phyloP scores from a whole-genome alignment of 92 coral and sea anemone genomes.

The Desmophyllum pertusum region DNA sequence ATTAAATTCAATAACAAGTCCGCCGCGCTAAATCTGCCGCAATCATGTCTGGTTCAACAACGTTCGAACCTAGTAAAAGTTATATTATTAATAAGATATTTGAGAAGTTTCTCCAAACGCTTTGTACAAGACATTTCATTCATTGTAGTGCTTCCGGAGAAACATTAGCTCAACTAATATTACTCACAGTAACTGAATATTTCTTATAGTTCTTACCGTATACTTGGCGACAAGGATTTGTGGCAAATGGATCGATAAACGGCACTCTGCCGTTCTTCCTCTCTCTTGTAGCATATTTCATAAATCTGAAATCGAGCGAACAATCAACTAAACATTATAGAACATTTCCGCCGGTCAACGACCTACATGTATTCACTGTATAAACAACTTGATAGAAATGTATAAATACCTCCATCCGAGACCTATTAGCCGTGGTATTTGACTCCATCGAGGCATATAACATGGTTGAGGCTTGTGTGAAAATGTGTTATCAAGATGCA shows the following conservation, averaged over 20 bases:
- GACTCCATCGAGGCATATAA: constrained; percentile 97
- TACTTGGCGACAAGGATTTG: constrained; percentile 97
- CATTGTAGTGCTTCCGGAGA: not conserved
- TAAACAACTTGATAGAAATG: not conserved
- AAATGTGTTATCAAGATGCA: constrained; percentile 86
- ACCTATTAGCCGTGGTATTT: constrained; percentile 92
- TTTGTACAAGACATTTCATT: constrained; percentile 5
- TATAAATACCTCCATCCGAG: constrained; percentile 90
- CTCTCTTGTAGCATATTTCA: constrained; percentile 94
- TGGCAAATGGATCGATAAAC: constrained; percentile 91
- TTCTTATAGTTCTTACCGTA: constrained; percentile 72
- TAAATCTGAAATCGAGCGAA: constrained; percentile 62
- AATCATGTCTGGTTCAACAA: not conserved
- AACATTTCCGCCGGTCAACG: constrained; percentile 9
- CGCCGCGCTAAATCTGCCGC: not conserved
- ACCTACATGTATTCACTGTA: not conserved
- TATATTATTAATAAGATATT: not conserved
- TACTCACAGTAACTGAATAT: not conserved
- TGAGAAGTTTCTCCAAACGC: not conserved
- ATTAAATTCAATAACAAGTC: not conserved
- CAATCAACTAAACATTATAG: not conserved
- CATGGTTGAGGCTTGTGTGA: constrained; percentile 94
- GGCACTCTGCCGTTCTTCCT: constrained; percentile 95
- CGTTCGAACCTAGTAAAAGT: constrained; percentile 5
- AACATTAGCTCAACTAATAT: no score